Conservation (phyloP, 1,140 invertebrate genomes). For the Mercenaria mercenaria region DNA sequence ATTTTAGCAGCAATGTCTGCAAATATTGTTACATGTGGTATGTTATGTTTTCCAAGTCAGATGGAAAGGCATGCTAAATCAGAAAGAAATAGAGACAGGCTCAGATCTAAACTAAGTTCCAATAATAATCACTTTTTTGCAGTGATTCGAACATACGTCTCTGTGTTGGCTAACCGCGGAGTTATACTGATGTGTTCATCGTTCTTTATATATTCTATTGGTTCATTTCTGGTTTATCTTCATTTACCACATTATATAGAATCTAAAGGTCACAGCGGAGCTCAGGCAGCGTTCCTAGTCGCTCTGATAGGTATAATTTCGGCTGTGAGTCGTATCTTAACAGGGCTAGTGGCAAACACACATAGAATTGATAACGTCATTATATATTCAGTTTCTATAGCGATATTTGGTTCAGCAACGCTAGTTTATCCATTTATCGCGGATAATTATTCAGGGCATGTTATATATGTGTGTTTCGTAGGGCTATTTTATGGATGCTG, state of each 20-base stretch:
- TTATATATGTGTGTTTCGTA: background rate
- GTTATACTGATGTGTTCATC: conserved; percentile 19
- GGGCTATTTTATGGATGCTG: conserved; percentile 36
- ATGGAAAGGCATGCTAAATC: conserved; percentile 1
- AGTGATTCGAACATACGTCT: background rate
- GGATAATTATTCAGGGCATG: background rate
- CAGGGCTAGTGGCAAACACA: conserved; percentile 19
- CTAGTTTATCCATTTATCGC: conserved; percentile 37
- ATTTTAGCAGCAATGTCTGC: conserved; percentile 33
- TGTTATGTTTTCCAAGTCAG: conserved; percentile 45
- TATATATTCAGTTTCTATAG: conserved; percentile 1
- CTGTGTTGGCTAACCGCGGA: background rate
- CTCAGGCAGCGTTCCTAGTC: background rate
- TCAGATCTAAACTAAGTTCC: too few species aligned
- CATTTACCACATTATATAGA: conserved; percentile 30
- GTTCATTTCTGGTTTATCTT: conserved; percentile 22
- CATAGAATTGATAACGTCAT: conserved; percentile 1
- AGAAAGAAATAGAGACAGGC: background rate
- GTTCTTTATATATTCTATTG: conserved; percentile 22
- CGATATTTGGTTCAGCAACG: background rate
- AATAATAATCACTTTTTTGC: background rate
- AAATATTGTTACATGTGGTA: conserved; percentile 49
- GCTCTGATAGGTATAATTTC: background rate
- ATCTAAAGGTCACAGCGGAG: background rate
- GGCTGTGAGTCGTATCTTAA: conserved; percentile 4